These are phyloP conservation scores for Apostichopus californicus DNA, from an alignment of 35 echinoderm and acorn worm genomes.

Conservation along the genomic window DNA sequence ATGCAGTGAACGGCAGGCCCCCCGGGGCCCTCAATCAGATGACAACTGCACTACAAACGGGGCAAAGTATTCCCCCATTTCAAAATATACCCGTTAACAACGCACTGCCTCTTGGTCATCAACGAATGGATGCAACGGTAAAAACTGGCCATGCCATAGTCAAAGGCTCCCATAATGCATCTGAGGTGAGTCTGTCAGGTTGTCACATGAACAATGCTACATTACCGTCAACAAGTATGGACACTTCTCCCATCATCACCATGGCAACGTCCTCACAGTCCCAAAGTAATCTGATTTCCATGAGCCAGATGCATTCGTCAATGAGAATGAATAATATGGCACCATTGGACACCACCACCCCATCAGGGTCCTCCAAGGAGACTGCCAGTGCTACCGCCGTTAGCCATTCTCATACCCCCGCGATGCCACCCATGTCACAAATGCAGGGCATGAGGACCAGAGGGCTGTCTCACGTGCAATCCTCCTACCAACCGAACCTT, in stretches of 20 bases:
- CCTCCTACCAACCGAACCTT: not conserved
- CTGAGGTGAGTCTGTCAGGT: not conserved
- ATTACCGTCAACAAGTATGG: not conserved
- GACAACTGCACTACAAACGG: not conserved
- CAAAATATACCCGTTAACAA: not conserved
- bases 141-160: not conserved
- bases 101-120: not conserved
- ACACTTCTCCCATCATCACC: not conserved
- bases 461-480: not conserved
- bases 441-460: not conserved
- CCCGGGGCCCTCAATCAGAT: not conserved
- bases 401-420: not conserved
- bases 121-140: not conserved
- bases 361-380: not conserved
- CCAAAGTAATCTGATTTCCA: not conserved
- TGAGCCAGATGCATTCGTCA: not conserved
- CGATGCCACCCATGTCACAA: not conserved
- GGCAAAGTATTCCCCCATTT: not conserved
- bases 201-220: too few species aligned
- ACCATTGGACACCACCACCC: too few species aligned
- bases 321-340: not conserved
- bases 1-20: conserved; percentile 1
- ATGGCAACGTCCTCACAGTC: not conserved
- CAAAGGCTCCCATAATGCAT: not conserved
- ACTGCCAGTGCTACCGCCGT: not conserved